Base-by-base conservation (phyloP, 2,797 vertebrate species). In the Monodelphis domestica region DNA sequence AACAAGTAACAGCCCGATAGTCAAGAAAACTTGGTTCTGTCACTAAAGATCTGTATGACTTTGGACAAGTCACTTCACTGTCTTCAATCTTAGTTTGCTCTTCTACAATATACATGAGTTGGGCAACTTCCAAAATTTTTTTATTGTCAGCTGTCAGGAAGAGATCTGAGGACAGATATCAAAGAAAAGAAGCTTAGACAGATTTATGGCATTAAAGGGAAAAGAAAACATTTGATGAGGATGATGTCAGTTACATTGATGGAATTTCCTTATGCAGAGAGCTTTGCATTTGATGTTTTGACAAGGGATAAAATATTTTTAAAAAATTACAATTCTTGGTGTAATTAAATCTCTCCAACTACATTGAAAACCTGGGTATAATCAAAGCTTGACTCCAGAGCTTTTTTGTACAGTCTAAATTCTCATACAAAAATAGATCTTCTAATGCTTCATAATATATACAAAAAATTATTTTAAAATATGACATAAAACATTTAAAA, bases 381-480 rank as follows among this genome's bases (percentile, higher is more conserved):
- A 94, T 90, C 14, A 92, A 91, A 45, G 87, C 90, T 12, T 90
- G 63, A 95, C 54, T 63, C 59, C 0, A 1, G 93, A 94, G 91
- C 45, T 87, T 89, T 87, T 52, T 87, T 91, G 29, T 38, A 54
- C 9, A 90, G 33, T 88, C 59, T 94, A 87, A 95, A 94, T 91
- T 89, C 88, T 94, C 63, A 87, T 90, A 53, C 54, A 52, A 91
- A 95, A 95, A 95, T 89, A 94, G 30, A 92, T 93, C 54, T 93
- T 93, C 50, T 90, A 55, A 95, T 12, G 2, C 87, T 94, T 90
- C n/a, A 93, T 54, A 94, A 93, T 92, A 15, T 93, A 92, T 88
- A 92, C 28, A 89, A 52, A 92, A n/a, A 89, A 94, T 95, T 93
- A 70, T 95, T 96, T 94, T 57, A 50, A 88, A 95, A 89, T 92